Percentiles rank a stretch among this genome's conserved stretches.
Evolutionary conservation across 1,140 invertebrate species (phyloP).

Genomic region (Scaptomyza hsui): DNA sequence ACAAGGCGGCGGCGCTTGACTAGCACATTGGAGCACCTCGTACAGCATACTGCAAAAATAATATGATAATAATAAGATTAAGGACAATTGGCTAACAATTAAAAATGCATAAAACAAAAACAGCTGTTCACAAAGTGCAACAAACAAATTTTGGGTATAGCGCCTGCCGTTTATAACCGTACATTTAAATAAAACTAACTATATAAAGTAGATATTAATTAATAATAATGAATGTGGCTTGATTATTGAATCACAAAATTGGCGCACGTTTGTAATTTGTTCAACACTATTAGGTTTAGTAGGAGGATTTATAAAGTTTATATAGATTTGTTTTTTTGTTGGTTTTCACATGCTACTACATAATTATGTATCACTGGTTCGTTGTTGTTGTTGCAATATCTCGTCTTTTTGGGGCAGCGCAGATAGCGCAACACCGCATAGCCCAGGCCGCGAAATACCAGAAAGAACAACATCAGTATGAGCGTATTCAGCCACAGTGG

Average conservation of each 20-base stretch:
- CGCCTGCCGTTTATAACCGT: slow-evolving; percentile 49
- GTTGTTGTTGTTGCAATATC: no score
- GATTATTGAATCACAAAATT: slow-evolving; percentile 70
- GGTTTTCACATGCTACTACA: slow-evolving; percentile 48
- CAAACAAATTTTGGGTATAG: slow-evolving; percentile 58
- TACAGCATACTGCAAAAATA: no score
- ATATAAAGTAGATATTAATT: slow-evolving; percentile 22
- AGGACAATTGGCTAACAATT: slow-evolving; percentile 75
- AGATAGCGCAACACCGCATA: slow-evolving; percentile 90
- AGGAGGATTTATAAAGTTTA: slow-evolving; percentile 16
- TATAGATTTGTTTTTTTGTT: slow-evolving; percentile 12
- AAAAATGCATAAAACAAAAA: slow-evolving; percentile 79
- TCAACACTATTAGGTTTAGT: slow-evolving; percentile 41
- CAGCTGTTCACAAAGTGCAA: slow-evolving; percentile 59
- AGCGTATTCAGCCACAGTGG: no score
- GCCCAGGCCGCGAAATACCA: slow-evolving; percentile 90
- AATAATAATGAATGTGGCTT: slow-evolving; percentile 46
- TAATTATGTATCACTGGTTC: slow-evolving; percentile 84
- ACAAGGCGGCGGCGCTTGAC: no score
- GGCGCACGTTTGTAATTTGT: slow-evolving; percentile 67
- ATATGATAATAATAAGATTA: slow-evolving; percentile 39
- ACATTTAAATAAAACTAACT: slow-evolving; percentile 48
- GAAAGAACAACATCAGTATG: slow-evolving; percentile 89
- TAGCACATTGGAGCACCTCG: no score
- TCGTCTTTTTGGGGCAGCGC: no score